These are phyloP conservation scores for Polydrusus cervinus DNA, from an alignment of 2,888 invertebrate species.

Conservation along the genomic window DNA sequence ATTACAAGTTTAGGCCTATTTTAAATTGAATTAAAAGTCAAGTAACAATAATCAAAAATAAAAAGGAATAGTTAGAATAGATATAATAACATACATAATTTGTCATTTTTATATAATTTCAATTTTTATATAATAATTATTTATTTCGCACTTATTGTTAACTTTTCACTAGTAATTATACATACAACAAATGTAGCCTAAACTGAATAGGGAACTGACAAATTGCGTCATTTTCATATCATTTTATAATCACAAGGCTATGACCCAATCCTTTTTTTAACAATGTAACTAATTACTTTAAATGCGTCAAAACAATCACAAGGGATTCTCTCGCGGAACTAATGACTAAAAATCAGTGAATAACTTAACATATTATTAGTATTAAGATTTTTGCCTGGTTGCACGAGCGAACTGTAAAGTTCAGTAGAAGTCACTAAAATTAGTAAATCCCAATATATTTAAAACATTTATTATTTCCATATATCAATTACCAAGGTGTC, in stretches of 20 bases:
- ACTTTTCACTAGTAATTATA: too few relatives aligned
- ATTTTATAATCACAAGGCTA: neutral
- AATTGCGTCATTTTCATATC: neutral
- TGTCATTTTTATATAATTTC: too few relatives aligned
- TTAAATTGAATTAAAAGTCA: too few relatives aligned
- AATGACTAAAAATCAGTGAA: neutral
- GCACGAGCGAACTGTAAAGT: neutral
- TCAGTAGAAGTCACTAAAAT: neutral
- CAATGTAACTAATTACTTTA: slow-evolving; percentile 2
- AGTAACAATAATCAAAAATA: too few relatives aligned
- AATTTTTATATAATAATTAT: too few relatives aligned
- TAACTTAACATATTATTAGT: neutral
- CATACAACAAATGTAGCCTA: too few relatives aligned
- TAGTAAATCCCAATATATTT: neutral
- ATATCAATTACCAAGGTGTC: too few relatives aligned
- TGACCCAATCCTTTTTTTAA: neutral
- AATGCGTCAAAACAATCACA: slow-evolving; percentile 22
- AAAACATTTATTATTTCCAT: neutral
- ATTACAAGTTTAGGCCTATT: too few relatives aligned
- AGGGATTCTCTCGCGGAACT: neutral
- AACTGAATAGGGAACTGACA: too few relatives aligned
- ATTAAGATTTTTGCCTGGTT: neutral
- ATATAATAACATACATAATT: too few relatives aligned
- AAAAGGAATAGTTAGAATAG: too few relatives aligned
- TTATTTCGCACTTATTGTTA: too few relatives aligned